Base-by-base conservation (phyloP, 2,797 vertebrate species). In the Gastrophryne carolinensis region DNA sequence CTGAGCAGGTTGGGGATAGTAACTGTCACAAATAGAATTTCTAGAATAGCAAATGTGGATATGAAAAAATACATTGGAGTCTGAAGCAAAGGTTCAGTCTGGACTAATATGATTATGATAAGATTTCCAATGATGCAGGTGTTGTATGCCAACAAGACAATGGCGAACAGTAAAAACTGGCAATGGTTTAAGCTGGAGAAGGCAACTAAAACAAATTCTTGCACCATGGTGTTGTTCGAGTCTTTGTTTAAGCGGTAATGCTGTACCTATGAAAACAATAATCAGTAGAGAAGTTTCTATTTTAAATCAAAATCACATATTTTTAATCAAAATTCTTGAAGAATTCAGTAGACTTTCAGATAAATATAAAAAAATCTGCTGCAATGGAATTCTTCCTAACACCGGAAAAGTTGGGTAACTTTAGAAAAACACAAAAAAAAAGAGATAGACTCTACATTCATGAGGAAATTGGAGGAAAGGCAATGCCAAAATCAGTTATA, bases 1-100 rank as follows among this genome's bases (percentile, higher is more conserved):
- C 21, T 15, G 4, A 39, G 34, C 29, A 58, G 58, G 17, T 72
- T 72, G 8, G 58, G 32, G 17, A 54, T 9, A 8, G 49, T 27
- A n/a, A 54, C 32, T 0, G 49, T 53, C 1, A 67, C 32, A 67
- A 67, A 54, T 1, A 67, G n/a, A 0, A 54, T 54, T 67, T 67
- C 49, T 10, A 67, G 2, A 35, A 39, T 2, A 35, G 57, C 15
- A 39, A 72, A 72, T 4, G 5, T 29, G 1, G 30, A 3, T 17
- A 72, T 62, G 26, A 72, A 72, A 39, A 39, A 62, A 39, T 72
- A 72, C 70, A 72, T 72, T 39, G 70, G 70, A 4, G 47, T 63
- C 23, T 72, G 70, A 53, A 72, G 57, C 1, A 37, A 39, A 6
- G 17, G 58, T 6, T 29, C 47, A 29, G 11, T 23, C 19, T 4